phyloP scores from a whole-genome alignment of 2,797 vertebrate species.

The Poecilia gillii region DNA sequence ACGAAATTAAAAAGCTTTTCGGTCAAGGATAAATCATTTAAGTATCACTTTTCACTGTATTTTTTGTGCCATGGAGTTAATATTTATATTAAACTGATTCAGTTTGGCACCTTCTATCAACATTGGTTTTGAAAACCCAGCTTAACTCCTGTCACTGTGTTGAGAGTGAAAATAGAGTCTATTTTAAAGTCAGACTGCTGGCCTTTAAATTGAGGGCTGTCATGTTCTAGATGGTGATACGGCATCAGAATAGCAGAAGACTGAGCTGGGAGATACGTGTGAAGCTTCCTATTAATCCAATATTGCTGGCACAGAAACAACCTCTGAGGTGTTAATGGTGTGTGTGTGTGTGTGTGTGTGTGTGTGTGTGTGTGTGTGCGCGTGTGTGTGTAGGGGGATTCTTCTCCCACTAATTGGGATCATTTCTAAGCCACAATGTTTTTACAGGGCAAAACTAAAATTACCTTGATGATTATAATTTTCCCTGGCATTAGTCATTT shows the following conservation, averaged over 20 bases:
- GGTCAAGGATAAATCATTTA: neutral
- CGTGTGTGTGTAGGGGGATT: slow-evolving; percentile 49
- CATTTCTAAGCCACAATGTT: slow-evolving; percentile 40
- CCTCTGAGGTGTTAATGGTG: slow-evolving; percentile 60
- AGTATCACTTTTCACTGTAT: neutral
- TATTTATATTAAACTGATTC: neutral
- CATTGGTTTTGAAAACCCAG: slow-evolving; percentile 4
- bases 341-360: slow-evolving; percentile 35
- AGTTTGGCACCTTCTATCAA: neutral
- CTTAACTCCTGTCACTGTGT: neutral
- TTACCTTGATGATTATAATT: slow-evolving; percentile 62
- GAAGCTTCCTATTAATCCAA: slow-evolving; percentile 62
- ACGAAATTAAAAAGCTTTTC: neutral
- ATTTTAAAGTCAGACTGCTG: slow-evolving; percentile 16
- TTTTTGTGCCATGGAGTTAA: neutral
- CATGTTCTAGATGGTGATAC: slow-evolving; percentile 22
- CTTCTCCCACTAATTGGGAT: slow-evolving; percentile 55
- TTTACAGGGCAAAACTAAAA: slow-evolving; percentile 50
- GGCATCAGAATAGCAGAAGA: slow-evolving; percentile 37
- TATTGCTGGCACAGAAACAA: slow-evolving; percentile 50
- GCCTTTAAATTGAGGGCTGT: slow-evolving; percentile 18
- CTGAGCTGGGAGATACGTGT: slow-evolving; percentile 41
- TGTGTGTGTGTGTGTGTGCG: slow-evolving; percentile 31
- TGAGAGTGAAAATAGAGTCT: neutral
- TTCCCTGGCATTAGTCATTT: slow-evolving; percentile 44